These are phyloP conservation scores for Xenops minutus DNA, from an alignment of 2,797 vertebrate species.

Conservation along the genomic window DNA sequence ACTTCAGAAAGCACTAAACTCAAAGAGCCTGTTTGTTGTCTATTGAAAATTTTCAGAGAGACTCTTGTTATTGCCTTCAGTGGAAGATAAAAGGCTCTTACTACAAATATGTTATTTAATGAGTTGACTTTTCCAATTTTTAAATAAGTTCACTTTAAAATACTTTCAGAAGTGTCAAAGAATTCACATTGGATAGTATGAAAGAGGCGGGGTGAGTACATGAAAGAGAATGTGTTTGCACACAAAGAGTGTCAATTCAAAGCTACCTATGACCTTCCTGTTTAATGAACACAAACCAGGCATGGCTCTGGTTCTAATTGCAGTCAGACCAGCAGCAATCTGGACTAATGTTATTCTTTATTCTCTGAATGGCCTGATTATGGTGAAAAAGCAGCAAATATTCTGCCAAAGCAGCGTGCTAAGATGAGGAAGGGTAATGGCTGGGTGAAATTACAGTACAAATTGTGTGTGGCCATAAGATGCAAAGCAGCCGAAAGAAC, in stretches of 20 bases:
- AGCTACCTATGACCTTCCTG: conserved; percentile 35
- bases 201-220: neutral
- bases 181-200: neutral
- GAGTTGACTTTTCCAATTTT: conserved; percentile 43
- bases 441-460: neutral
- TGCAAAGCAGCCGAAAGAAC: neutral
- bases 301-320: neutral
- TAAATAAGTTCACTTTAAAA: conserved; percentile 29
- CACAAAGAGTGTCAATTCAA: conserved; percentile 27
- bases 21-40: conserved; percentile 38
- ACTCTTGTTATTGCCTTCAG: conserved; percentile 2
- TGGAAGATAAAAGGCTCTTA: conserved; percentile 32
- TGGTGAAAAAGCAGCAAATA: neutral
- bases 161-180: conserved; percentile 22
- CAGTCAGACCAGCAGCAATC: conserved; percentile 2
- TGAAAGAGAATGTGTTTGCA: conserved; percentile 49
- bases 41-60: conserved; percentile 10
- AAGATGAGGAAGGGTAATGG: neutral
- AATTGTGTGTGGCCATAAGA: neutral
- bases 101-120: conserved; percentile 16
- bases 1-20: conserved; percentile 18
- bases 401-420: neutral
- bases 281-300: neutral
- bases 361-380: neutral
- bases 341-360: neutral